These are phyloP conservation scores for Cecidostiba fungosa DNA, from an alignment of 2,888 invertebrate genomes.

Conservation along the genomic window DNA sequence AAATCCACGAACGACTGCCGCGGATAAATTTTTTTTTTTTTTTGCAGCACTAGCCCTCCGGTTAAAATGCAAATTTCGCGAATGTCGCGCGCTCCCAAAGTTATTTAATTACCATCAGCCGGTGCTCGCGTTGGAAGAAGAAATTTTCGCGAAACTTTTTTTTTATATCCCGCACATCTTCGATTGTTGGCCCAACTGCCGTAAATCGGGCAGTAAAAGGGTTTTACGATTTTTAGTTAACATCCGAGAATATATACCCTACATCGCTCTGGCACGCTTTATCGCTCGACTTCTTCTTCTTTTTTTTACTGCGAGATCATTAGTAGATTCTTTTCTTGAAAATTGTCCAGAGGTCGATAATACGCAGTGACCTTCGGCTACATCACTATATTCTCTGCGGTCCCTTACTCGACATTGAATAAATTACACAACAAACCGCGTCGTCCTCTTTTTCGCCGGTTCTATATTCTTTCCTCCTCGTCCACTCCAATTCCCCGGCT, in stretches of 20 bases:
- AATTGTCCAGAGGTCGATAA: background rate
- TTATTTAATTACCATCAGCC: conserved; percentile 60
- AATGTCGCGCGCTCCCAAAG: conserved; percentile 37
- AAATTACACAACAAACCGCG: conserved; percentile 13
- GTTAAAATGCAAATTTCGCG: conserved; percentile 65
- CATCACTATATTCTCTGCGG: background rate
- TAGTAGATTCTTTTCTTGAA: background rate
- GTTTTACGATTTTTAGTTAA: conserved; percentile 55
- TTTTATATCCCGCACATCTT: background rate
- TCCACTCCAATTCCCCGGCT: conserved; percentile 9
- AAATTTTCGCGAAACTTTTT: conserved; percentile 23
- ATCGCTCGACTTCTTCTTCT: background rate
- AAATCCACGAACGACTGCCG: conserved; percentile 49
- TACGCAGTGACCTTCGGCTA: background rate
- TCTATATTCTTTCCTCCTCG: background rate
- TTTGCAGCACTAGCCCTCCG: background rate
- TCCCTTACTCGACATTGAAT: conserved; percentile 40
- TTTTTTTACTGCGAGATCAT: background rate
- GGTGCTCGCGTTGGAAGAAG: background rate
- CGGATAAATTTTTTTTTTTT: conserved; percentile 53
- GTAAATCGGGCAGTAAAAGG: conserved; percentile 54
- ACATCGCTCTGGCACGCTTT: background rate
- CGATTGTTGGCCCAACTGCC: conserved; percentile 55
- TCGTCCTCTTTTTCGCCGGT: background rate
- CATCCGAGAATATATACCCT: background rate